phyloP scores from a whole-genome alignment of 1,140 invertebrate species.

The Dreissena polymorpha region DNA sequence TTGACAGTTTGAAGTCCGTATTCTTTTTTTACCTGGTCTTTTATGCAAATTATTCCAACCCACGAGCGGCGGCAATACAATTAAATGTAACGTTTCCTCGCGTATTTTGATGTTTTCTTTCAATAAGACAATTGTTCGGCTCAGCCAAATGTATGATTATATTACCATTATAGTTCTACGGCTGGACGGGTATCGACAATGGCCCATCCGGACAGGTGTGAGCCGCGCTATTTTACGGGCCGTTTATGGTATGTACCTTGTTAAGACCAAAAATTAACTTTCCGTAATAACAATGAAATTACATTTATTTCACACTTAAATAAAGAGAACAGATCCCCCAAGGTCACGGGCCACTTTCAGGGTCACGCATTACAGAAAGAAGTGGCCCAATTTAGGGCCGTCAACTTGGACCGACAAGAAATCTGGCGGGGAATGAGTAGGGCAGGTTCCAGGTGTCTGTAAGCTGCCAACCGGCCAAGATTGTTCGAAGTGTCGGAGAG shows the following conservation, averaged over 20 bases:
- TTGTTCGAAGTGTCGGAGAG: no score
- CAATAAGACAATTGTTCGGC: neutral
- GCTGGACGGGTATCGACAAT: neutral
- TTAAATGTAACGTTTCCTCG: constrained; percentile 8
- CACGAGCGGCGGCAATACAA: neutral
- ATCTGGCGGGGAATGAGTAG: no score
- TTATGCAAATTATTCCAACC: neutral
- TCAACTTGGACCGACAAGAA: no score
- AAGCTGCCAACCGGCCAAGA: no score
- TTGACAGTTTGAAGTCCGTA: no score
- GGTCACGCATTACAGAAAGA: no score
- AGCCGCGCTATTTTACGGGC: neutral
- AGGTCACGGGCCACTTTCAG: no score
- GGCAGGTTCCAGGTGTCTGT: no score
- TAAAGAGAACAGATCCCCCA: no score
- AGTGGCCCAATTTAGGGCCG: no score
- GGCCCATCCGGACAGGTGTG: neutral
- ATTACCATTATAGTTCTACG: neutral
- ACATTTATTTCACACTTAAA: neutral
- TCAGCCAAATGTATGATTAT: neutral
- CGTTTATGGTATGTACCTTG: neutral
- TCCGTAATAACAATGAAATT: constrained; percentile 4
- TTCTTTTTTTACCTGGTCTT: neutral
- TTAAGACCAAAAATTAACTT: constrained; percentile 8
- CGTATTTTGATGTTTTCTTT: neutral